A percentile compares a stretch with the other conserved stretches of the same genome.
phyloP scores from a whole-genome alignment of 2,797 vertebrate species.

The Labroides dimidiatus region DNA sequence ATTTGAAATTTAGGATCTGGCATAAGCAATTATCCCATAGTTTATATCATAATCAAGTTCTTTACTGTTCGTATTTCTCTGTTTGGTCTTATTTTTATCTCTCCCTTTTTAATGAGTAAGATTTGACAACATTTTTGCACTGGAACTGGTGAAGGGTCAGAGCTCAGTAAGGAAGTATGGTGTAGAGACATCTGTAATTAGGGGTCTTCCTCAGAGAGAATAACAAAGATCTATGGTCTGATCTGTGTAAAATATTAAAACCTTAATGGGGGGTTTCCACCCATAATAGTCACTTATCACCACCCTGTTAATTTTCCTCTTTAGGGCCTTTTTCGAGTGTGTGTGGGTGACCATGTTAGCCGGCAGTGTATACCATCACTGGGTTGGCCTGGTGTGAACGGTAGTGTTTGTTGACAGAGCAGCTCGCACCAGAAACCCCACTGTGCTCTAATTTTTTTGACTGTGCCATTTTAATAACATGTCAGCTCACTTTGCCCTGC shows the following conservation, averaged over 20 bases:
- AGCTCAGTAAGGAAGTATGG: not conserved
- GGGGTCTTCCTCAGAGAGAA: not conserved
- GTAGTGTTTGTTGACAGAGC: constrained; percentile 27
- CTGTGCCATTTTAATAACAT: constrained; percentile 6
- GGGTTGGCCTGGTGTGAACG: constrained; percentile 32
- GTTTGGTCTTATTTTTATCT: too few relatives aligned
- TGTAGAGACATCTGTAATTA: not conserved
- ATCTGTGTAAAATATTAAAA: constrained; percentile 4
- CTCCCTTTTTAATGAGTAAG: too few relatives aligned
- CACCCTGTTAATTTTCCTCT: not conserved
- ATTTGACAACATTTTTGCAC: too few relatives aligned
- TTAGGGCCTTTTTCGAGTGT: not conserved
- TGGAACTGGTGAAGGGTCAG: too few relatives aligned
- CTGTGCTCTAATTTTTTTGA: constrained; percentile 25
- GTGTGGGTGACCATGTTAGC: constrained; percentile 23
- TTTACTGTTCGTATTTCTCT: too few relatives aligned
- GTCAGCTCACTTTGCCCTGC: constrained; percentile 21
- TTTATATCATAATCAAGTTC: too few relatives aligned
- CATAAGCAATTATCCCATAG: too few relatives aligned
- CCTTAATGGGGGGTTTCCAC: not conserved
- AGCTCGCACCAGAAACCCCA: constrained; percentile 38
- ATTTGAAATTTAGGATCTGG: too few relatives aligned
- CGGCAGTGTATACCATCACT: not conserved
- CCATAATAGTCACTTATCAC: not conserved
- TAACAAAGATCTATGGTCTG: not conserved